Evolutionary conservation across 2,797 vertebrate genomes (phyloP).

Genomic region (Microctenopoma steveboyesi): DNA sequence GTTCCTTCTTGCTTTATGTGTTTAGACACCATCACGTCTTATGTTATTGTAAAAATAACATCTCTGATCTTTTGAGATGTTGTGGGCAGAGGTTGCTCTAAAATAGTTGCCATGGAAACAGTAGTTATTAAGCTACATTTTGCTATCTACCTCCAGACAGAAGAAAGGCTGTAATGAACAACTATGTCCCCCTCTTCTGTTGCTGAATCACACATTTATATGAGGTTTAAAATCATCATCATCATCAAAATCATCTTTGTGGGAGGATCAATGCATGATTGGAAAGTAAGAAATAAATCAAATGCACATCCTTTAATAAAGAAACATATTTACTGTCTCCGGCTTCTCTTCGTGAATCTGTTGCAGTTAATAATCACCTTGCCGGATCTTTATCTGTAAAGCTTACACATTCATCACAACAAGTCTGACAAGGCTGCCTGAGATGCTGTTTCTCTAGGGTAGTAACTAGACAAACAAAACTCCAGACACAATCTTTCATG

Average conservation of each 20-base stretch:
- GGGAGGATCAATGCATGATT: slow-evolving; percentile 50
- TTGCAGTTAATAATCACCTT: slow-evolving; percentile 47
- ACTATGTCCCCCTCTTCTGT: slow-evolving; percentile 19
- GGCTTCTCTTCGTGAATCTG: slow-evolving; percentile 30
- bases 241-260: slow-evolving; percentile 23
- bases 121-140: slow-evolving; percentile 75
- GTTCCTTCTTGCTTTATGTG: background rate
- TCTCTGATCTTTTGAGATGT: slow-evolving; percentile 75
- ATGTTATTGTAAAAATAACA: slow-evolving; percentile 66
- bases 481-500: slow-evolving; percentile 49
- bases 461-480: slow-evolving; percentile 44
- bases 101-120: slow-evolving; percentile 85
- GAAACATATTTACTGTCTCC: slow-evolving; percentile 25
- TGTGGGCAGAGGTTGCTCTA: slow-evolving; percentile 74
- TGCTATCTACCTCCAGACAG: slow-evolving; percentile 66
- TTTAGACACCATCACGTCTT: slow-evolving; percentile 42
- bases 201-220: slow-evolving; percentile 32
- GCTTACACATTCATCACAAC: slow-evolving; percentile 43
- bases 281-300: slow-evolving; percentile 28
- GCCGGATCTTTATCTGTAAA: slow-evolving; percentile 44
- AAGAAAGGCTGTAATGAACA: slow-evolving; percentile 75
- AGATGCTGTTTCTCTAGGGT: slow-evolving; percentile 33
- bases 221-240: slow-evolving; percentile 46
- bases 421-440: slow-evolving; percentile 17
- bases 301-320: slow-evolving; percentile 25